These are phyloP conservation scores for Epirrhoe alternata DNA, from an alignment of 2,888 invertebrate species.

Conservation along the genomic window DNA sequence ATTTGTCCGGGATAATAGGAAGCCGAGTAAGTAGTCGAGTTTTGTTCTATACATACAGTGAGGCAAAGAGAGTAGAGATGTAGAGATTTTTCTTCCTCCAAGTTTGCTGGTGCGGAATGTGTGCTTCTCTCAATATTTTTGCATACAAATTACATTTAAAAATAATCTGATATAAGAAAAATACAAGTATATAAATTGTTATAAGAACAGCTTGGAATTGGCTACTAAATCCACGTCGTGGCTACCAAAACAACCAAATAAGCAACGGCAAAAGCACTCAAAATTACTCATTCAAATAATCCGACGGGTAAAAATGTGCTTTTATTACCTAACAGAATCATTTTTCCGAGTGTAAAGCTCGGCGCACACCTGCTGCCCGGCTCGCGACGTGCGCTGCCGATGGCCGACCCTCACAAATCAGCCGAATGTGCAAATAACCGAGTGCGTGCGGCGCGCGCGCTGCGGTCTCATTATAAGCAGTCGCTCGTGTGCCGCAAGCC, in stretches of 20 bases:
- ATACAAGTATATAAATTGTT: too few relatives aligned
- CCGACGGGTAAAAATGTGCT: slow-evolving; percentile 3
- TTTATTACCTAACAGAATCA: slow-evolving; percentile 11
- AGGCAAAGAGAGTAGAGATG: too few relatives aligned
- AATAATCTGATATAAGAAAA: too few relatives aligned
- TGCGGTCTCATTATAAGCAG: slow-evolving; percentile 23
- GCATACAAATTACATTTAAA: too few relatives aligned
- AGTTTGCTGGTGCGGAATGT: too few relatives aligned
- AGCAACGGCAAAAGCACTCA: background rate
- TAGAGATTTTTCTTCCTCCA: too few relatives aligned
- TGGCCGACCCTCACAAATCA: slow-evolving; percentile 18
- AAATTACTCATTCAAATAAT: slow-evolving; percentile 7
- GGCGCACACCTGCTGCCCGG: slow-evolving; percentile 16
- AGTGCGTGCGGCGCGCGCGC: slow-evolving; percentile 22
- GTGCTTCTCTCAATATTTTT: too few relatives aligned
- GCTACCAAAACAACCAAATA: background rate
- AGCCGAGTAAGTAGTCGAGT: too few relatives aligned
- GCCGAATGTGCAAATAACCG: slow-evolving; percentile 29
- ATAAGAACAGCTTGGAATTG: too few relatives aligned
- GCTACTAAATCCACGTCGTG: background rate
- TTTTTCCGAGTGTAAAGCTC: slow-evolving; percentile 8
- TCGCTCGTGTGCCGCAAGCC: slow-evolving; percentile 20
- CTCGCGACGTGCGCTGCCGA: slow-evolving; percentile 1
- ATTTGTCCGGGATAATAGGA: too few relatives aligned
- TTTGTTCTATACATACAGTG: too few relatives aligned